A percentile compares a stretch with the other conserved stretches of the same genome.
These are phyloP conservation scores for Helicoverpa assulta DNA, from an alignment of 2,888 invertebrate species.

Conservation along the genomic window DNA sequence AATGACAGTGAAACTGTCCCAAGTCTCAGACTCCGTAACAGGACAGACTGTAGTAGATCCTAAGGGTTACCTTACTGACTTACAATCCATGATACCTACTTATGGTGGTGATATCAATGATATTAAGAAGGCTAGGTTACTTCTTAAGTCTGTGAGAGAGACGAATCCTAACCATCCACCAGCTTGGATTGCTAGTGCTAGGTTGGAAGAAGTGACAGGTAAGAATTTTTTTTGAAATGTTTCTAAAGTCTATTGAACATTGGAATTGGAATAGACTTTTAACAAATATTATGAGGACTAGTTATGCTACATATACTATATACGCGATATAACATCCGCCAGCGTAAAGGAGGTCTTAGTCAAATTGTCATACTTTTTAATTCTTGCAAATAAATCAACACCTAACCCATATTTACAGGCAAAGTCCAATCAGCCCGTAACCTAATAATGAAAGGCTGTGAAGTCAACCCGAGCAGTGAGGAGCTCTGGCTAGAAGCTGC, in stretches of 20 bases:
- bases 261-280: too few relatives aligned
- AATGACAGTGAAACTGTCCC: conserved; percentile 99
- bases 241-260: too few relatives aligned
- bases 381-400: too few relatives aligned
- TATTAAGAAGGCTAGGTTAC: conserved; percentile 98
- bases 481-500: conserved; percentile 99
- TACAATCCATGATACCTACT: conserved; percentile 99
- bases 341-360: too few relatives aligned
- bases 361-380: too few relatives aligned
- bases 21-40: conserved; percentile 99
- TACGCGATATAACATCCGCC: too few relatives aligned
- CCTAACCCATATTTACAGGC: conserved; percentile 69
- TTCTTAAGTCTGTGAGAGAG: conserved; percentile 98
- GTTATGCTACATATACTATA: too few relatives aligned
- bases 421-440: conserved; percentile 98
- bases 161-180: conserved; percentile 99
- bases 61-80: conserved; percentile 99
- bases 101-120: conserved; percentile 99
- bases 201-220: conserved; percentile 99
- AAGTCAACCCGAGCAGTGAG: conserved; percentile 98
- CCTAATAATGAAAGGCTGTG: conserved; percentile 99
- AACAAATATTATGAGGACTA: too few relatives aligned
- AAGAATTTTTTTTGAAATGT: conserved; percentile 77
- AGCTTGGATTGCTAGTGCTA: conserved; percentile 99
- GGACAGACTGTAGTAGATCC: conserved; percentile 99